Evolutionary conservation across 2,797 vertebrate species (phyloP).

Genomic region (Characodon lateralis): DNA sequence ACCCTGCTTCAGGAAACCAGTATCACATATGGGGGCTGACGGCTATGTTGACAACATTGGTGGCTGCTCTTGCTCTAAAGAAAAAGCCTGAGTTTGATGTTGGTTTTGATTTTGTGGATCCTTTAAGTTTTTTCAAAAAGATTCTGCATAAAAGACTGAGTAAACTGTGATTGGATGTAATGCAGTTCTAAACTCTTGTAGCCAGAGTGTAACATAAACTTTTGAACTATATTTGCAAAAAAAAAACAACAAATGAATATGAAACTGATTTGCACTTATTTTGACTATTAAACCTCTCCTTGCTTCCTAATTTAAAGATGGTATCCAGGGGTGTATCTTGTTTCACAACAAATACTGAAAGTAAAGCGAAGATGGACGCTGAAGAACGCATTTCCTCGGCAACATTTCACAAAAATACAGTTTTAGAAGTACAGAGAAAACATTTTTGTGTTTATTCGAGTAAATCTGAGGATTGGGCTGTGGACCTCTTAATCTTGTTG

Average conservation of each 20-base stretch:
- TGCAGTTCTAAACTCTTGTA: background rate
- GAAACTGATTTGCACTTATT: background rate
- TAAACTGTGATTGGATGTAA: slow-evolving; percentile 81
- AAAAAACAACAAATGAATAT: slow-evolving; percentile 1
- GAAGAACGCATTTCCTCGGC: background rate
- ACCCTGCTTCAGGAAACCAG: slow-evolving; percentile 65
- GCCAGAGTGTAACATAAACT: background rate
- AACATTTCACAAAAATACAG: background rate
- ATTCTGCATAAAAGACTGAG: slow-evolving; percentile 67
- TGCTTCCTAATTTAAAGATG: background rate
- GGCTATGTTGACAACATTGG: slow-evolving; percentile 81
- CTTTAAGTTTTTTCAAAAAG: slow-evolving; percentile 72
- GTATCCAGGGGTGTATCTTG: background rate
- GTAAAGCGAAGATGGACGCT: background rate
- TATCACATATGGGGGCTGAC: slow-evolving; percentile 90
- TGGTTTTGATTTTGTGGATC: slow-evolving; percentile 79
- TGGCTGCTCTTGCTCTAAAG: slow-evolving; percentile 80
- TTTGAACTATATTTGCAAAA: background rate
- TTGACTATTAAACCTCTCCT: background rate
- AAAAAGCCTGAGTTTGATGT: slow-evolving; percentile 84
- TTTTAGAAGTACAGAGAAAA: background rate
- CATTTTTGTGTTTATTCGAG: background rate
- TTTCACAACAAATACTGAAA: background rate
- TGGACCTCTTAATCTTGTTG: background rate
- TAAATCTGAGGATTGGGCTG: background rate